These are phyloP conservation scores for Athene noctua DNA, from an alignment of 2,113 vertebrate species.

Conservation along the genomic window DNA sequence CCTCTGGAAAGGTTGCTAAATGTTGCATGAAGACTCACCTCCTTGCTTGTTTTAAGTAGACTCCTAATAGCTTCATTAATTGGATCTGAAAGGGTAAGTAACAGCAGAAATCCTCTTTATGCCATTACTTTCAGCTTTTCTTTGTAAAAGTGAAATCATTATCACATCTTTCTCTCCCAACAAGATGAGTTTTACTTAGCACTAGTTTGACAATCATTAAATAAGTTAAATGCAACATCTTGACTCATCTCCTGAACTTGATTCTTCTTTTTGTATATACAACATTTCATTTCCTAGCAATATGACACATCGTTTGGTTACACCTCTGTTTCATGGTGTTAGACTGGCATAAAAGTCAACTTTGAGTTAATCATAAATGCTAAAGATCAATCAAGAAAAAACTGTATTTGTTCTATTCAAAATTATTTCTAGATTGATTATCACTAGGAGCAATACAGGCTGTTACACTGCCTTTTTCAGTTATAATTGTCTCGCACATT, in stretches of 20 bases:
- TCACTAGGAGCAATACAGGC: background rate
- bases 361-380: background rate
- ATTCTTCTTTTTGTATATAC: background rate
- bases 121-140: background rate
- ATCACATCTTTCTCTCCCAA: background rate
- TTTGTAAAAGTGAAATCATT: background rate
- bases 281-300: accelerated
- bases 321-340: background rate
- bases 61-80: background rate
- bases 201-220: background rate
- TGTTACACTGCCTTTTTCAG: background rate
- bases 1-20: background rate
- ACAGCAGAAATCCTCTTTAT: background rate
- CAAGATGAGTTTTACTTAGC: background rate
- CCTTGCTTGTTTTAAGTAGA: background rate
- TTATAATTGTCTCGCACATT: background rate
- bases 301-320: background rate
- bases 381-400: background rate
- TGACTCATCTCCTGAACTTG: background rate
- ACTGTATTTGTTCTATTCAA: background rate
- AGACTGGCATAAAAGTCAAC: background rate
- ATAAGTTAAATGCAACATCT: background rate
- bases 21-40: background rate
- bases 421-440: background rate
- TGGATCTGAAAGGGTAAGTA: background rate